These are phyloP conservation scores for Caenorhabditis sinica DNA, from an alignment of 2,888 invertebrate genomes.

Conservation along the genomic window DNA sequence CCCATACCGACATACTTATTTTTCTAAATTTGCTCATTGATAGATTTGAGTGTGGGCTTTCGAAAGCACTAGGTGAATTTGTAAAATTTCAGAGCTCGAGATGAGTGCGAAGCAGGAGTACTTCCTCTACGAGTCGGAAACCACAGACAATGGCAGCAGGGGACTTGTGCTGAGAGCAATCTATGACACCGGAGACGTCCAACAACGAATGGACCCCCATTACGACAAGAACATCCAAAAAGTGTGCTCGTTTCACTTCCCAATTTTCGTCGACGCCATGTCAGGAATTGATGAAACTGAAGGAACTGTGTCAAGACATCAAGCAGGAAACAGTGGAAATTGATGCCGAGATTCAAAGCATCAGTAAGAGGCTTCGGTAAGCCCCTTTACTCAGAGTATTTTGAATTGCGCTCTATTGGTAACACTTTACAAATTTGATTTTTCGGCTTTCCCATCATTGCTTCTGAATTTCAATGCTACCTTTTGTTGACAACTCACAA, in stretches of 20 bases:
- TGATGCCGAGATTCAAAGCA: slow-evolving; percentile 85
- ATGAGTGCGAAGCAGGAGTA: slow-evolving; percentile 84
- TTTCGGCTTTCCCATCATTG: no score
- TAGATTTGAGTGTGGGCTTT: no score
- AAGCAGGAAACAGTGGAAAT: slow-evolving; percentile 86
- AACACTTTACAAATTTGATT: no score
- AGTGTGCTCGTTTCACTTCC: slow-evolving; percentile 97
- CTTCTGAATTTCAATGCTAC: no score
- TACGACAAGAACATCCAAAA: slow-evolving; percentile 99
- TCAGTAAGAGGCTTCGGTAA: slow-evolving; percentile 85
- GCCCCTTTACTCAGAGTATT: no score
- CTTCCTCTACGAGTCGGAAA: slow-evolving; percentile 84
- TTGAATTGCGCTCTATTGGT: no score
- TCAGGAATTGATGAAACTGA: slow-evolving; percentile 95
- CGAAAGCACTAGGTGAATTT: no score
- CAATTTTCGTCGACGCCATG: slow-evolving; percentile 98
- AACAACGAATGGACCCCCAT: slow-evolving; percentile 92
- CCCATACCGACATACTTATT: no score
- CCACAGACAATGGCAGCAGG: slow-evolving; percentile 84
- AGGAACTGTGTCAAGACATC: slow-evolving; percentile 84
- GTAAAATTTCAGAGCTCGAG: slow-evolving; percentile 80
- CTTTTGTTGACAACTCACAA: no score
- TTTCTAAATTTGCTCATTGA: no score
- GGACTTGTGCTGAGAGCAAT: slow-evolving; percentile 87
- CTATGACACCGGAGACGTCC: slow-evolving; percentile 92